A percentile compares a stretch with the other conserved stretches of the same genome.
phyloP scores from a whole-genome alignment of 2,888 invertebrate species.

The Urechis unicinctus region DNA sequence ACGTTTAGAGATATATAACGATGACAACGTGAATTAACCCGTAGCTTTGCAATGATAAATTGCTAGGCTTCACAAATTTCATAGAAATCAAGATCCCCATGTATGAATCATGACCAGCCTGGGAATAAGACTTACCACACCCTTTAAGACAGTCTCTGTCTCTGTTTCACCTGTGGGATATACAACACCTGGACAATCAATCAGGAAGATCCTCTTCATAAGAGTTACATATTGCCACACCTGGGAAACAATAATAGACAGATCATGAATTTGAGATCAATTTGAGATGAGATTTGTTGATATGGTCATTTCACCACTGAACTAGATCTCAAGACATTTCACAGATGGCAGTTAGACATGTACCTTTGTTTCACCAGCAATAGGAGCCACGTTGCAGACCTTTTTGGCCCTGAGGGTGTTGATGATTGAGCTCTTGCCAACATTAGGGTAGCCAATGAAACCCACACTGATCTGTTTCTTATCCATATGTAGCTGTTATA shows the following conservation, averaged over 20 bases:
- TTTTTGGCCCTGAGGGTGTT: conserved; percentile 85
- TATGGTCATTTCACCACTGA: too few relatives aligned
- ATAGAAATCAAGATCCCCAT: too few relatives aligned
- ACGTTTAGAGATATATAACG: too few relatives aligned
- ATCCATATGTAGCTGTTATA: conserved; percentile 71
- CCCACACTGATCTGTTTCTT: conserved; percentile 99
- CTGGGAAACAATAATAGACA: conserved; percentile 28
- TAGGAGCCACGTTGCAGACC: conserved; percentile 96
- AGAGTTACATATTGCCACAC: conserved; percentile 99
- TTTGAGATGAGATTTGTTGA: too few relatives aligned
- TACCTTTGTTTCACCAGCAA: conserved; percentile 74
- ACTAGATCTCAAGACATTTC: too few relatives aligned
- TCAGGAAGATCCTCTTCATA: conserved; percentile 92
- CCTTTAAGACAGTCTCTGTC: conserved; percentile 86
- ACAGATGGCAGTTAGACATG: too few relatives aligned
- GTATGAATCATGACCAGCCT: background rate
- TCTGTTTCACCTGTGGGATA: conserved; percentile 90
- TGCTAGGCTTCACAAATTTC: too few relatives aligned
- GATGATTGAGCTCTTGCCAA: conserved; percentile 96
- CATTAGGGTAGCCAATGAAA: conserved; percentile 98
- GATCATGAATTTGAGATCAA: too few relatives aligned
- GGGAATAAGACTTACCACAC: conserved; percentile 62
- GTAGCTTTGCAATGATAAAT: too few relatives aligned
- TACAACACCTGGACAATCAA: conserved; percentile 98
- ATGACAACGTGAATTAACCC: too few relatives aligned